Conservation (phyloP, 2,888 invertebrate species). For the Calliphora vomitoria region DNA sequence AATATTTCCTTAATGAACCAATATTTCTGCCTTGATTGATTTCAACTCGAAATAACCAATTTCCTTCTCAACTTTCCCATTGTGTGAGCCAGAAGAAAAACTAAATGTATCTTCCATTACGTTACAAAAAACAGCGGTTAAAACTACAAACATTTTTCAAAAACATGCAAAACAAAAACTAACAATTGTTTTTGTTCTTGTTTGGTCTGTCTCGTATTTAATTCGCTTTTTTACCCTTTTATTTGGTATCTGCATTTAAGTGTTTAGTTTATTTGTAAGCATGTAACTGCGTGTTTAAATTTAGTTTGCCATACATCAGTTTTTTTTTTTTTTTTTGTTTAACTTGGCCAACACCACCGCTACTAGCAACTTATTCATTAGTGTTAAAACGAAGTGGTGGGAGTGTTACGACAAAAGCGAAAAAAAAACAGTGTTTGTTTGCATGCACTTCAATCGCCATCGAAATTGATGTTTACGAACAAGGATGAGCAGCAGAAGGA, state of each 20-base stretch:
- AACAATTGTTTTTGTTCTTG: not conserved
- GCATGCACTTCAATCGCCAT: slow-evolving; percentile 7
- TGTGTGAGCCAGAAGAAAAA: not conserved
- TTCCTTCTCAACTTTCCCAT: not conserved
- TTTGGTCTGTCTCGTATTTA: not conserved
- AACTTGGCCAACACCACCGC: slow-evolving; percentile 25
- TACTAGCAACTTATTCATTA: slow-evolving; percentile 53
- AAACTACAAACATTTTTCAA: slow-evolving; percentile 12
- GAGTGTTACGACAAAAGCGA: not conserved
- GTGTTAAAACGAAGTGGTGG: not conserved
- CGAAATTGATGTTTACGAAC: not conserved
- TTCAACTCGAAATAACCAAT: not conserved
- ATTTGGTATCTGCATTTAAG: not conserved
- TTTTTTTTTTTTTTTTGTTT: no score
- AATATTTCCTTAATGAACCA: no score
- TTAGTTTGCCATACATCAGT: slow-evolving; percentile 40
- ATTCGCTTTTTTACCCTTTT: not conserved
- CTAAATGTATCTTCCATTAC: slow-evolving; percentile 14
- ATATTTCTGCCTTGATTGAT: no score
- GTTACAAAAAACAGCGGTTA: not conserved
- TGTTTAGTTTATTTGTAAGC: slow-evolving; percentile 28
- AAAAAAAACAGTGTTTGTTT: slow-evolving; percentile 29
- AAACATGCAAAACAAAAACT: not conserved
- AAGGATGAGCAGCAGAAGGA: slow-evolving; percentile 3
- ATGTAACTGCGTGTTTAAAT: slow-evolving; percentile 8